A percentile compares a stretch with the other conserved stretches of the same genome.
Evolutionary conservation across 2,113 vertebrate genomes (phyloP).

Genomic region (Rattus rattus): DNA sequence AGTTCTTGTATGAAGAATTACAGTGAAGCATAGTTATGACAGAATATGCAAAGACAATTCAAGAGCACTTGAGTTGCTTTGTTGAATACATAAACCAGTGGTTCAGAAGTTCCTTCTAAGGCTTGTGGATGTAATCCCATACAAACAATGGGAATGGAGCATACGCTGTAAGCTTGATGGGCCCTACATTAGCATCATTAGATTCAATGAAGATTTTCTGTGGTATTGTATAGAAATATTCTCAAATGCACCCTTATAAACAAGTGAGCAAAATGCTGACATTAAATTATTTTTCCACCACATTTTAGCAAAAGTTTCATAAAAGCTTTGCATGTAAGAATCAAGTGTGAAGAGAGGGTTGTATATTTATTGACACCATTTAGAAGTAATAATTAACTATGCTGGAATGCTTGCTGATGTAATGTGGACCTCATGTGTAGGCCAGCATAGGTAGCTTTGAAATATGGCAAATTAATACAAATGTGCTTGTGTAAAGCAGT

Average conservation of each 20-base stretch:
- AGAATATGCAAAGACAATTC: not conserved
- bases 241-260: slow-evolving; percentile 14
- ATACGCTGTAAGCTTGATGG: not conserved
- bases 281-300: slow-evolving; percentile 1
- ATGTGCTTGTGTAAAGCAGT: slow-evolving; percentile 18
- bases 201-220: slow-evolving; percentile 43
- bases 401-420: not conserved
- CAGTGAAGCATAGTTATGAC: not conserved
- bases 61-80: slow-evolving; percentile 33
- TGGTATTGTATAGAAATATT: slow-evolving; percentile 1
- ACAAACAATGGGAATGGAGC: not conserved
- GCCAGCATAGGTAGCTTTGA: slow-evolving; percentile 19
- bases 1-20: not conserved
- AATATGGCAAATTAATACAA: slow-evolving; percentile 37
- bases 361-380: not conserved
- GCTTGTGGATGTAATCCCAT: not conserved
- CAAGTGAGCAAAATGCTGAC: not conserved
- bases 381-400: slow-evolving; percentile 40
- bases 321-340: slow-evolving; percentile 3
- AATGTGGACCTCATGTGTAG: slow-evolving; percentile 27
- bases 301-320: not conserved
- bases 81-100: not conserved
- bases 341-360: slow-evolving; percentile 14
- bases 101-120: slow-evolving; percentile 10
- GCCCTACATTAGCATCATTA: not conserved